phyloP scores from a whole-genome alignment of 2,797 vertebrate species.

The Rallus crepitans region DNA sequence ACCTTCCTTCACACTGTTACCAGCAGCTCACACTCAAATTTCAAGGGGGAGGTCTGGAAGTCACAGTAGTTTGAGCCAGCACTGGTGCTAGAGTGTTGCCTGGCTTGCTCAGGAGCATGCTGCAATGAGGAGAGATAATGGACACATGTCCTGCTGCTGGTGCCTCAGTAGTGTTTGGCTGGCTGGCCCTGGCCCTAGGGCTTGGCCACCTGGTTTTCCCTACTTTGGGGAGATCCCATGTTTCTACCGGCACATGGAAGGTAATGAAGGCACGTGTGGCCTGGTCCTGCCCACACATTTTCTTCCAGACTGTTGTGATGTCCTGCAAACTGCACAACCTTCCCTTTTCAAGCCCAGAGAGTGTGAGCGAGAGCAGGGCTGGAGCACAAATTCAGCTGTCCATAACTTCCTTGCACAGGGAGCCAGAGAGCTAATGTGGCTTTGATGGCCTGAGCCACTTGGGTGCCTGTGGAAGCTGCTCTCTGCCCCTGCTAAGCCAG shows the following conservation, averaged over 20 bases:
- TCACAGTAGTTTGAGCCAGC: background rate
- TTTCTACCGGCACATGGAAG: background rate
- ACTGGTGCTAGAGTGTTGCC: background rate
- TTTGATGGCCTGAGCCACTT: background rate
- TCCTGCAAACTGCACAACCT: background rate
- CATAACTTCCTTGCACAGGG: background rate
- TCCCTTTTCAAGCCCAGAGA: background rate
- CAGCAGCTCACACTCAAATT: background rate
- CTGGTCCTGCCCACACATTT: background rate
- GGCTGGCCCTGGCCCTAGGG: background rate
- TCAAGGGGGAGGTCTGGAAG: background rate
- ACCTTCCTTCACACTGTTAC: background rate
- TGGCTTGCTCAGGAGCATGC: background rate
- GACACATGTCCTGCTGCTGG: background rate
- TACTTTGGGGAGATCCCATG: fast-evolving
- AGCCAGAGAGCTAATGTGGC: fast-evolving
- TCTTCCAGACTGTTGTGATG: background rate
- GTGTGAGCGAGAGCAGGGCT: background rate
- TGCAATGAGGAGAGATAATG: background rate
- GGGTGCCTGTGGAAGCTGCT: background rate
- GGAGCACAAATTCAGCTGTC: background rate
- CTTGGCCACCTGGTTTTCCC: background rate
- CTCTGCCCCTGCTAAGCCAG: background rate
- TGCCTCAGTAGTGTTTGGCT: background rate
- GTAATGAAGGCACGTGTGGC: background rate